These are phyloP conservation scores for Steinernema carpocapsae DNA, from an alignment of 2,888 invertebrate species.

Conservation along the genomic window DNA sequence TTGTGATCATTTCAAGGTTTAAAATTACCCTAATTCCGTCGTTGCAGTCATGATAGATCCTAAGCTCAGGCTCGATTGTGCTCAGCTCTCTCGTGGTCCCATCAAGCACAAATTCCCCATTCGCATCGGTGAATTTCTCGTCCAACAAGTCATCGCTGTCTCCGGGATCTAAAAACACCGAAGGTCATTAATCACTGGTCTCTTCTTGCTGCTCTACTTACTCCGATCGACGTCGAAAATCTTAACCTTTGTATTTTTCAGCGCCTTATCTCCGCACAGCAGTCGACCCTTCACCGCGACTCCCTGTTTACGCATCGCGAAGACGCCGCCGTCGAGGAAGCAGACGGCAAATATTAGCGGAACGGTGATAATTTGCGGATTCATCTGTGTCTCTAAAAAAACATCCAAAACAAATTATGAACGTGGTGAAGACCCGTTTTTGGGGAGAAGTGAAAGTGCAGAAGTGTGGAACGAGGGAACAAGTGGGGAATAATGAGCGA, in stretches of 20 bases:
- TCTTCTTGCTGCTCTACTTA: not conserved
- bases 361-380: not conserved
- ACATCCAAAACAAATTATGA: no score
- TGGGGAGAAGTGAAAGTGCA: no score
- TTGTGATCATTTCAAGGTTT: no score
- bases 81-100: conserved; percentile 38
- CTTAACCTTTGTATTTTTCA: conserved; percentile 37
- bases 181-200: no score
- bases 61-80: conserved; percentile 36
- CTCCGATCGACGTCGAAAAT: conserved; percentile 37
- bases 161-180: conserved; percentile 29
- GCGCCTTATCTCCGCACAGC: conserved; percentile 28
- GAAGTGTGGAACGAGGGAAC: no score
- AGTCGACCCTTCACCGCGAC: conserved; percentile 40
- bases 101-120: conserved; percentile 36
- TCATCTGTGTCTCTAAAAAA: no score
- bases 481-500: no score
- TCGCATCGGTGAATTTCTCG: conserved; percentile 36
- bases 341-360: not conserved
- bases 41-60: conserved; percentile 38
- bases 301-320: conserved; percentile 35
- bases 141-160: conserved; percentile 40
- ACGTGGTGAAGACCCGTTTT: no score
- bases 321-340: conserved; percentile 11
- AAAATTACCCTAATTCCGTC: conserved; percentile 37